phyloP scores from a whole-genome alignment of 2,888 invertebrate genomes.

The Lycaena phlaeas region DNA sequence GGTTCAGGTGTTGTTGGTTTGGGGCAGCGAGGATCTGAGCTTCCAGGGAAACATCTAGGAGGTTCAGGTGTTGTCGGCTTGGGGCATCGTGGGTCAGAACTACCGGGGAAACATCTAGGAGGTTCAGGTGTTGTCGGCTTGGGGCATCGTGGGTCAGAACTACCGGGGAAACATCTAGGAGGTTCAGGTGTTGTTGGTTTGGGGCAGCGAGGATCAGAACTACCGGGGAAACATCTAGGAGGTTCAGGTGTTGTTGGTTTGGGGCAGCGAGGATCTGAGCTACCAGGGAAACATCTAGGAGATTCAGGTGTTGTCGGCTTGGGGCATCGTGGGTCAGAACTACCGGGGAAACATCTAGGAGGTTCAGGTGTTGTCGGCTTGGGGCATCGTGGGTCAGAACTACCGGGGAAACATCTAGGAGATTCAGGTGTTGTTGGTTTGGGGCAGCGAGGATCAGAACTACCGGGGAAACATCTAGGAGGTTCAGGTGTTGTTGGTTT shows the following conservation, averaged over 20 bases:
- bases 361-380: not conserved
- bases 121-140: conserved; percentile 11
- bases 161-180: not conserved
- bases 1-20: conserved; percentile 15
- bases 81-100: conserved; percentile 17
- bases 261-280: conserved; percentile 29
- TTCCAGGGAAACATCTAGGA: not conserved
- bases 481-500: conserved; percentile 11
- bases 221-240: conserved; percentile 31
- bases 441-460: conserved; percentile 17
- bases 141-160: conserved; percentile 17
- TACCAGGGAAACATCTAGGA: conserved; percentile 33
- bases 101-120: not conserved
- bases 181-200: conserved; percentile 11
- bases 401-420: conserved; percentile 26
- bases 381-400: conserved; percentile 7
- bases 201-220: conserved; percentile 17
- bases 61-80: conserved; percentile 11
- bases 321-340: conserved; percentile 22
- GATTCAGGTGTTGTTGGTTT: conserved; percentile 16
- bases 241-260: conserved; percentile 24
- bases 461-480: not conserved
- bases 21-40: conserved; percentile 17
- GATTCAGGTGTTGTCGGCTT: conserved; percentile 14
- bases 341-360: conserved; percentile 4